These are phyloP conservation scores for Acanthosepion lycidas DNA, from an alignment of 2,888 invertebrate species.

Conservation along the genomic window DNA sequence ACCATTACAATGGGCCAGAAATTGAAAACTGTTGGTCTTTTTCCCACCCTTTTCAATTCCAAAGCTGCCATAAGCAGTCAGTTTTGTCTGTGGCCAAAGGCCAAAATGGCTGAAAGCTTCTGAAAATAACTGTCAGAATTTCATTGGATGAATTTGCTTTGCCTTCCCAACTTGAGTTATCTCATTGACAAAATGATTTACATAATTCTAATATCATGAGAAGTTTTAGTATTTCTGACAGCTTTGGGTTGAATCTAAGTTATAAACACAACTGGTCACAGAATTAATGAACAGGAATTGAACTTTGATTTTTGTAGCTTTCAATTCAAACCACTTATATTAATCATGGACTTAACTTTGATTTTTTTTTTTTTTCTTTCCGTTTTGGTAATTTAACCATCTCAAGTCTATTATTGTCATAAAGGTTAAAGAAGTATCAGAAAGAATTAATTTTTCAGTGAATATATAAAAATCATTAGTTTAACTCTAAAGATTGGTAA, in stretches of 20 bases:
- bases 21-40: not conserved
- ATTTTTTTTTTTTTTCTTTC: no score
- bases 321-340: not conserved
- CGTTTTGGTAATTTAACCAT: no score
- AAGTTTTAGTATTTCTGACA: not conserved
- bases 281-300: not conserved
- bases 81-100: not conserved
- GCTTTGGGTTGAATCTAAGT: not conserved
- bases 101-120: conserved; percentile 2
- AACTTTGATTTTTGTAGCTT: not conserved
- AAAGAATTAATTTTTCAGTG: not conserved
- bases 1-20: not conserved
- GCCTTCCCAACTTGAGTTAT: not conserved
- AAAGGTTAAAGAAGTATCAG: no score
- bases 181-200: not conserved
- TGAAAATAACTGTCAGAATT: conserved; percentile 20
- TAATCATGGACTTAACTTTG: no score
- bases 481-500: not conserved
- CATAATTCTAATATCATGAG: not conserved
- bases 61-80: not conserved
- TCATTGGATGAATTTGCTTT: not conserved
- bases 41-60: not conserved
- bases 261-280: not conserved
- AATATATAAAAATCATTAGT: not conserved
- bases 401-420: no score